Conservation (phyloP, 2,113 vertebrate species). For the Nymphicus hollandicus region DNA sequence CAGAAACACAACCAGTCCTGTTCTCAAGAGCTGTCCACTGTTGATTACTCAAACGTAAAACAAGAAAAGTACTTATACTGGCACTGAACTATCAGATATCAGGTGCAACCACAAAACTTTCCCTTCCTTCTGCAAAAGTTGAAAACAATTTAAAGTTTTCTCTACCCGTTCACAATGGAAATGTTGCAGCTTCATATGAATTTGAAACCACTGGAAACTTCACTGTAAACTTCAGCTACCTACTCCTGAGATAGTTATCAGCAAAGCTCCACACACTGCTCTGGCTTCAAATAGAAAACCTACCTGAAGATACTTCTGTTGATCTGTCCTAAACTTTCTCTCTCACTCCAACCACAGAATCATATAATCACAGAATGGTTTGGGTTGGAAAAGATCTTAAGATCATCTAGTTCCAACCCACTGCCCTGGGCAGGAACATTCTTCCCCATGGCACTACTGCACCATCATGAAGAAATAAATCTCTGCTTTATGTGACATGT, state of each 20-base stretch:
- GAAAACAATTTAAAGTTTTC: neutral
- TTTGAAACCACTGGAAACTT: neutral
- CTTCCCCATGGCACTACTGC: rapidly evolving
- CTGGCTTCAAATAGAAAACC: neutral
- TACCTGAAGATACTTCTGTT: too few relatives aligned
- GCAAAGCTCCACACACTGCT: neutral
- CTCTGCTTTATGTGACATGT: rapidly evolving
- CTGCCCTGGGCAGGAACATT: neutral
- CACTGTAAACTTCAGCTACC: neutral
- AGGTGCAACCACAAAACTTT: neutral
- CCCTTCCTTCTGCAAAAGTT: neutral
- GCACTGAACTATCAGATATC: neutral
- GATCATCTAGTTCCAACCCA: neutral
- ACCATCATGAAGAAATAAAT: rapidly evolving
- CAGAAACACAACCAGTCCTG: neutral
- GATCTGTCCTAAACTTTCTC: neutral
- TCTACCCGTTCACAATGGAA: neutral
- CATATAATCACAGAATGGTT: neutral
- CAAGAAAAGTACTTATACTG: neutral
- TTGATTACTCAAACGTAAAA: neutral
- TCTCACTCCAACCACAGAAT: neutral
- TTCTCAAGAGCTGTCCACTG: neutral
- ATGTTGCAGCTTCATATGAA: neutral
- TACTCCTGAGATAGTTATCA: neutral
- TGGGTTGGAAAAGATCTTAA: neutral